Evolutionary conservation across 2,888 invertebrate genomes (phyloP).

Genomic region (Tinea trinotella): DNA sequence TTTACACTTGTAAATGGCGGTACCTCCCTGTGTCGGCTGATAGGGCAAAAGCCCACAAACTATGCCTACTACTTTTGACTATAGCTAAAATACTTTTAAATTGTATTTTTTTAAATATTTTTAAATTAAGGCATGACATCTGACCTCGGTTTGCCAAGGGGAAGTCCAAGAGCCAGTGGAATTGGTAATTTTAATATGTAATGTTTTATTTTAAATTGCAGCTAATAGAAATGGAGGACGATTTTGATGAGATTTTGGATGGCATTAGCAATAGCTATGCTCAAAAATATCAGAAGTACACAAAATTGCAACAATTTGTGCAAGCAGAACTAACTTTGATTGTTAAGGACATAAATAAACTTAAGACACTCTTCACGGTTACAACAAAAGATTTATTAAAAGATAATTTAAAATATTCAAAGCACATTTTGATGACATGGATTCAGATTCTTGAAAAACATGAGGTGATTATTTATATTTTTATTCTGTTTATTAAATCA

Average conservation of each 20-base stretch:
- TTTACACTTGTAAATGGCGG: no score
- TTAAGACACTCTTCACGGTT: background rate
- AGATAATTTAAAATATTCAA: slow-evolving; percentile 35
- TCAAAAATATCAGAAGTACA: background rate
- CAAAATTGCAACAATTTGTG: background rate
- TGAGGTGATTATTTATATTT: slow-evolving; percentile 40
- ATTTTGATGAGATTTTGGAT: background rate
- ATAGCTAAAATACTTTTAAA: no score
- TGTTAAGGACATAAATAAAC: background rate
- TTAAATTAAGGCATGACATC: no score
- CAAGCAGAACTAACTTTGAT: background rate
- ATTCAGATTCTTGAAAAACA: slow-evolving; percentile 35
- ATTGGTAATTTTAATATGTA: no score
- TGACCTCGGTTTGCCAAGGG: no score
- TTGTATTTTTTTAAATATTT: no score
- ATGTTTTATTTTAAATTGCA: no score
- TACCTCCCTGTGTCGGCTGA: no score
- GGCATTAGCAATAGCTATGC: background rate
- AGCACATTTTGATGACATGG: slow-evolving; percentile 35
- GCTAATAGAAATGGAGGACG: background rate
- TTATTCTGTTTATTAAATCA: no score
- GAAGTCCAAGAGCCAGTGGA: no score
- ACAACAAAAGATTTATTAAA: slow-evolving; percentile 25
- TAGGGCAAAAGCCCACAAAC: no score
- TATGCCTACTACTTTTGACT: no score